Evolutionary conservation across 1,140 invertebrate species (phyloP), one percentile per base, ranked within the genome.

Genomic region (Chrysomallon squamiferum): DNA sequence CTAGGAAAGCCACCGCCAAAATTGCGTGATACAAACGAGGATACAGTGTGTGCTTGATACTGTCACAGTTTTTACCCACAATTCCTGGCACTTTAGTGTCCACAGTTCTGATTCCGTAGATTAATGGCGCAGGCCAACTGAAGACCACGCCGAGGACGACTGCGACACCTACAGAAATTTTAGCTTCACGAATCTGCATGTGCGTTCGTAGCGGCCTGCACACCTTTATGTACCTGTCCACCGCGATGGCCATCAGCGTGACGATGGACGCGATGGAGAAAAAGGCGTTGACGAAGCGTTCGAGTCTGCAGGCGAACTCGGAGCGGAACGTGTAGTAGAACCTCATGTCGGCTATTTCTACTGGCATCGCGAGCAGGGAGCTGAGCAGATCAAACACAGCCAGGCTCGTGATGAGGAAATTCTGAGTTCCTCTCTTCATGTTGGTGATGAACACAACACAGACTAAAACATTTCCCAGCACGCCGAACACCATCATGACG

Each of bases 401-500:
- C 13, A 69, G 49, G 22, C 11, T 61, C 4, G 59, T 45, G 15
- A 65, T 64, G 15, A 65, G 45, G 58, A 69, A 60, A 7, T 22
- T 59, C 27, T 69, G 41, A 11, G 58, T 56, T 3, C 62, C 33
- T 30, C 27, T 43, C 45, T 64, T 64, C 11, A 58, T 30, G 13
- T 35, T 38, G 30, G 22, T 32, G 25, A 27, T 52, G 52, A 65
- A 69, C 22, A 69, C 50, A 33, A 60, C 65, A 49, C 45, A 61
- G 13, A 61, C 62, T n/a, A 69, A 20, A 32, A 45, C 38, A 47
- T 69, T 69, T 18, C 67, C 67, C 13, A 69, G 43, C 29, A 65
- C 41, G 13, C 67, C 67, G 35, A 65, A 33, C 20, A 65, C 33
- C 38, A 69, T 69, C 15, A 65, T 22, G 38, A 69, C 25, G n/a